phyloP scores from a whole-genome alignment of 2,888 invertebrate species.

The Metallyticus violacea region DNA sequence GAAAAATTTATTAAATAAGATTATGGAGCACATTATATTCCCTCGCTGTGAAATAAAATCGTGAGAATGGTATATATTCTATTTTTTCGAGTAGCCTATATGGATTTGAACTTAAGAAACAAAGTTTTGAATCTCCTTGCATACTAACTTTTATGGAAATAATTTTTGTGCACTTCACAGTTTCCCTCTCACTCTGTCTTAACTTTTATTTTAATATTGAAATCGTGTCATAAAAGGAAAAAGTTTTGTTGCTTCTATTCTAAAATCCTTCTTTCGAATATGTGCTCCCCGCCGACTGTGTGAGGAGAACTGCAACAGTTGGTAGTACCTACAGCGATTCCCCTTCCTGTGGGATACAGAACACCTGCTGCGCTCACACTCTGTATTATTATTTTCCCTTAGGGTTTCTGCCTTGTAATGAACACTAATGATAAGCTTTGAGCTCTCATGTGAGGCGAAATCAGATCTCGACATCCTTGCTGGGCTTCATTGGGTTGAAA shows the following conservation, averaged over 20 bases:
- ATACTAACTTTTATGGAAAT: not conserved
- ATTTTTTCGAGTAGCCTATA: not conserved
- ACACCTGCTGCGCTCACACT: not conserved
- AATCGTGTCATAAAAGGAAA: not conserved
- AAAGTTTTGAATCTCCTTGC: not conserved
- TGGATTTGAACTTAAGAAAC: not conserved
- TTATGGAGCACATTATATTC: no score
- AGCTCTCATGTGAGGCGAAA: not conserved
- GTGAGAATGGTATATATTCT: no score
- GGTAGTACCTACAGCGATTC: not conserved
- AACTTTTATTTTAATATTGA: not conserved
- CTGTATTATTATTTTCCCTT: not conserved
- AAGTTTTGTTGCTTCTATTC: not conserved
- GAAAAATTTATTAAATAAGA: no score
- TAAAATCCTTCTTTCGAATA: not conserved
- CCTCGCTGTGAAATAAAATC: no score
- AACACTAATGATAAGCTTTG: not conserved
- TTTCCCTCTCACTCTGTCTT: not conserved
- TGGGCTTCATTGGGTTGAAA: not conserved
- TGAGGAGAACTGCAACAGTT: not conserved
- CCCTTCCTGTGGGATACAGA: not conserved
- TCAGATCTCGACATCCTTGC: not conserved
- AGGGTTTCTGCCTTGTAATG: not conserved
- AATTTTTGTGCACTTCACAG: not conserved
- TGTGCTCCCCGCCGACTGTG: not conserved